These are phyloP conservation scores for Hoplostethus atlanticus DNA, from an alignment of 2,797 vertebrate species.

Conservation along the genomic window DNA sequence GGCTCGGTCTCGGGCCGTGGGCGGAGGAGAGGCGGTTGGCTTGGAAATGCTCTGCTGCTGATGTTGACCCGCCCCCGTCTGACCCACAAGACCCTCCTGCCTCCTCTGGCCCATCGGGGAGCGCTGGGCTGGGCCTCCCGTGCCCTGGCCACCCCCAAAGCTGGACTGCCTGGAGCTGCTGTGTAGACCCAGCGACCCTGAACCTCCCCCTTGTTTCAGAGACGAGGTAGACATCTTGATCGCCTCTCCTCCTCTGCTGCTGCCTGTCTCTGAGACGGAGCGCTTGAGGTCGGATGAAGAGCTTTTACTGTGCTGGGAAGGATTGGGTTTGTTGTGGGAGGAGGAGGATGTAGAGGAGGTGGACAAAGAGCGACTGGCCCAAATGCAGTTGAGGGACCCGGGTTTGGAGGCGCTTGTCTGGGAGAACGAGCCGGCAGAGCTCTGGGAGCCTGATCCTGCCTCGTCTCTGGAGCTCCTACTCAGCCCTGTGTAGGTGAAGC, in stretches of 20 bases:
- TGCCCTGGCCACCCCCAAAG: constrained; percentile 35
- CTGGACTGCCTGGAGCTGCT: constrained; percentile 21
- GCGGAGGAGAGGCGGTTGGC: constrained; percentile 9
- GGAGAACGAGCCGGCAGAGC: constrained; percentile 64
- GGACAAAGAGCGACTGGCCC: constrained; percentile 60
- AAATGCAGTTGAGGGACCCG: constrained; percentile 55
- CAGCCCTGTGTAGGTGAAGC: constrained; percentile 83
- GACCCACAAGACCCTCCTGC: constrained; percentile 45
- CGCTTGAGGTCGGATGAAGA: constrained; percentile 64
- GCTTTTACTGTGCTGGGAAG: constrained; percentile 55
- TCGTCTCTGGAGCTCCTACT: constrained; percentile 64
- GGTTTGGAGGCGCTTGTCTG: constrained; percentile 53
- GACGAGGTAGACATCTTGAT: constrained; percentile 45
- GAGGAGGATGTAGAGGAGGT: constrained; percentile 44
- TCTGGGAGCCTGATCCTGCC: constrained; percentile 38
- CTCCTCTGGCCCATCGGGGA: constrained; percentile 53
- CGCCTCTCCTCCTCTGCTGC: constrained; percentile 39
- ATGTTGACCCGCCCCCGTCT: constrained; percentile 35
- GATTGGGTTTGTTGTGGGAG: constrained; percentile 45
- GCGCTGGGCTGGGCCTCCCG: constrained; percentile 28
- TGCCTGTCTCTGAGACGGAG: constrained; percentile 42
- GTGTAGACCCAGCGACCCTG: constrained; percentile 38
- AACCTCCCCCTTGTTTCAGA: constrained; percentile 38
- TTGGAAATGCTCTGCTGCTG: constrained; percentile 64
- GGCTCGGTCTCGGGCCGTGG: constrained; percentile 59